phyloP scores from a whole-genome alignment of 1,140 invertebrate genomes.

The Sinella curviseta region DNA sequence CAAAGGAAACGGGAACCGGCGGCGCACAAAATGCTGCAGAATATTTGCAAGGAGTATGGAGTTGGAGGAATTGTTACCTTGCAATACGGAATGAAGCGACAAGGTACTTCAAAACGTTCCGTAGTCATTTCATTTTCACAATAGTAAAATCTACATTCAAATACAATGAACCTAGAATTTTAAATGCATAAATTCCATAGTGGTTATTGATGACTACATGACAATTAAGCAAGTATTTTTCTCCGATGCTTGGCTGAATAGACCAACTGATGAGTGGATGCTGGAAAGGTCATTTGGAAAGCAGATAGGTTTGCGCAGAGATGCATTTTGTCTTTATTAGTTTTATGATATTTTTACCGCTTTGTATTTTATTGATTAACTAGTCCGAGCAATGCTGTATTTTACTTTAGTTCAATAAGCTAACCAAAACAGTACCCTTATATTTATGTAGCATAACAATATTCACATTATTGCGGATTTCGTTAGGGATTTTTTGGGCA shows the following conservation, averaged over 20 bases:
- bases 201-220: slow-evolving; percentile 13
- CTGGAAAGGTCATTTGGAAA: slow-evolving; percentile 22
- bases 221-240: neutral
- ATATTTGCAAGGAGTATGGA: slow-evolving; percentile 33
- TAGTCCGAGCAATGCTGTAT: too few species aligned
- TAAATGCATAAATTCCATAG: neutral
- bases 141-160: too few species aligned
- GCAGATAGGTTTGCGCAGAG: neutral
- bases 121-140: too few species aligned
- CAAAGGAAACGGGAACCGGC: slow-evolving; percentile 9
- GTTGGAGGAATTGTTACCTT: slow-evolving; percentile 27
- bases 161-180: too few species aligned
- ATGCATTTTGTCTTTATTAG: too few species aligned
- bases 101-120: too few species aligned
- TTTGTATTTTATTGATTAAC: too few species aligned
- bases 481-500: slow-evolving; percentile 67
- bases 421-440: too few species aligned
- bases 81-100: slow-evolving; percentile 19
- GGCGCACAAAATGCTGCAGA: slow-evolving; percentile 29
- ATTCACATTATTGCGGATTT: too few species aligned
- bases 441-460: too few species aligned
- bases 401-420: too few species aligned
- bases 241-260: neutral
- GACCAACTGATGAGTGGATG: slow-evolving; percentile 6
- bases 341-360: too few species aligned